Evolutionary conservation across 2,888 invertebrate genomes (phyloP).

Genomic region (Eutolmus rufibarbis): DNA sequence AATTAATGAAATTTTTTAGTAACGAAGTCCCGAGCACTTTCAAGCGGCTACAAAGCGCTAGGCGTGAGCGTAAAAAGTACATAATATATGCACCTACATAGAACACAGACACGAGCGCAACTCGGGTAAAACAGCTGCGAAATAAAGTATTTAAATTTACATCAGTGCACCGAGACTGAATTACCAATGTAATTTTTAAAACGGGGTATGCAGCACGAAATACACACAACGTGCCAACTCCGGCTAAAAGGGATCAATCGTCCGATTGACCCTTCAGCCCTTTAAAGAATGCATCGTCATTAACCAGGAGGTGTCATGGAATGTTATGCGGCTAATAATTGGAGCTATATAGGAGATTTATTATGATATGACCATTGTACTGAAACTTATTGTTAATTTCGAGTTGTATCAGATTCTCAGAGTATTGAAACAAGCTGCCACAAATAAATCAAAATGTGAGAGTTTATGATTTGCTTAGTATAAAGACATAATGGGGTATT

Average conservation of each 20-base stretch:
- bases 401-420: too few relatives aligned
- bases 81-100: background rate
- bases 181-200: background rate
- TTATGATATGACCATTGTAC: too few relatives aligned
- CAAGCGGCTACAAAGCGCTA: background rate
- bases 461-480: too few relatives aligned
- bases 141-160: background rate
- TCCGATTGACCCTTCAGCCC: background rate
- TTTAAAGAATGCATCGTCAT: too few relatives aligned
- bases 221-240: background rate
- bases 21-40: background rate
- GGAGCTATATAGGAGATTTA: too few relatives aligned
- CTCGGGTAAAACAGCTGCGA: background rate
- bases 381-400: too few relatives aligned
- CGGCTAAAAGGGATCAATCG: background rate
- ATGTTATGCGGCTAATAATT: background rate
- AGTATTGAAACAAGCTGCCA: too few relatives aligned
- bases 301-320: background rate
- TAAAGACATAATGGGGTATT: too few relatives aligned
- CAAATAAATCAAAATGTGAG: too few relatives aligned
- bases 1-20: background rate
- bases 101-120: background rate
- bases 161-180: background rate
- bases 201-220: background rate
- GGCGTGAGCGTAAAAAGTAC: background rate